phyloP scores from a whole-genome alignment of 2,113 vertebrate genomes.

The Pantherophis guttatus region DNA sequence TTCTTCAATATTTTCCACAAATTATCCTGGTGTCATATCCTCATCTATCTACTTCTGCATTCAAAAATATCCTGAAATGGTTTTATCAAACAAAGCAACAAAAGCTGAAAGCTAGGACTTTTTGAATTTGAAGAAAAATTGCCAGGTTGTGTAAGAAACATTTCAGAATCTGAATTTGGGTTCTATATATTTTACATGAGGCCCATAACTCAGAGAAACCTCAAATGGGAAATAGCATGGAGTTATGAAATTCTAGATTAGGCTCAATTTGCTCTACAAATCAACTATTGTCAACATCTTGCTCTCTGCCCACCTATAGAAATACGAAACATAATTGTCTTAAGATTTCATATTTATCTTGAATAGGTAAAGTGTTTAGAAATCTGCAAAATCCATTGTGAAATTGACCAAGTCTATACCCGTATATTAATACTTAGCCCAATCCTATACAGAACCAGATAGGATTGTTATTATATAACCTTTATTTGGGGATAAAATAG shows the following conservation, averaged over 20 bases:
- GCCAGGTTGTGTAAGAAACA: background rate
- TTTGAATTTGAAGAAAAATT: background rate
- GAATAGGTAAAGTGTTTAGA: background rate
- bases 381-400: background rate
- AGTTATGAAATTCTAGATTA: slow-evolving; percentile 8
- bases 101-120: background rate
- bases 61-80: background rate
- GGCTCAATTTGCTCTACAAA: slow-evolving; percentile 15
- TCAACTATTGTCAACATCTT: background rate
- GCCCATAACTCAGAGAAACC: background rate
- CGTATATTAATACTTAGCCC: background rate
- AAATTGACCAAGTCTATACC: background rate
- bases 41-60: background rate
- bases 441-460: background rate
- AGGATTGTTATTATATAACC: background rate
- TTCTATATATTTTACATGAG: background rate
- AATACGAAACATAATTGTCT: background rate
- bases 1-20: background rate
- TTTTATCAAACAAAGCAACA: background rate
- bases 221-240: background rate
- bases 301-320: background rate
- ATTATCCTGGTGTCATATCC: background rate
- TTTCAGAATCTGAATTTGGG: background rate
- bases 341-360: background rate
- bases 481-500: slow-evolving; percentile 12